A percentile compares a stretch with the other conserved stretches of the same genome.
phyloP scores from a whole-genome alignment of 1,140 invertebrate species.

The Agrilus planipennis region DNA sequence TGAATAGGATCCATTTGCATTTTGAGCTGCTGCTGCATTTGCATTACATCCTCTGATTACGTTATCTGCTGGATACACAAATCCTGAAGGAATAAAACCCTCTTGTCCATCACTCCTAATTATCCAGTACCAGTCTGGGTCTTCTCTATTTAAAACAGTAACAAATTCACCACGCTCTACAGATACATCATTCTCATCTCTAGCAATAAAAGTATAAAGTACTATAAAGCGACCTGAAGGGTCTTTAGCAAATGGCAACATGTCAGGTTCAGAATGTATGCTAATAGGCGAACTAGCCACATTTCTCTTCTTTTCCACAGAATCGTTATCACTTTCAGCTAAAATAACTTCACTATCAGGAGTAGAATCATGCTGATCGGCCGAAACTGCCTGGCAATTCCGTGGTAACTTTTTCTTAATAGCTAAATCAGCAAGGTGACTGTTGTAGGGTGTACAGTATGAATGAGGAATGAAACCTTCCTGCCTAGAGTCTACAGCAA shows the following conservation, averaged over 20 bases:
- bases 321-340: constrained; percentile 31
- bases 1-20: constrained; percentile 25
- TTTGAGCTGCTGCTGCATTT: constrained; percentile 27
- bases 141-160: constrained; percentile 85
- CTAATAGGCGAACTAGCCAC: constrained; percentile 46
- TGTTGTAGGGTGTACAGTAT: constrained; percentile 78
- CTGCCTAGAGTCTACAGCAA: constrained; percentile 72
- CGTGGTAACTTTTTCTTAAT: constrained; percentile 78
- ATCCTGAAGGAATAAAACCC: constrained; percentile 91
- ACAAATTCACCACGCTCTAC: constrained; percentile 91
- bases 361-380: constrained; percentile 25
- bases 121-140: constrained; percentile 94
- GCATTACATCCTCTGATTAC: constrained; percentile 56
- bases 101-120: constrained; percentile 83
- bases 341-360: constrained; percentile 25
- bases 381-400: constrained; percentile 30
- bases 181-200: constrained; percentile 89
- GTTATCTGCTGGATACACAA: constrained; percentile 79
- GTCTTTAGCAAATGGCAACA: constrained; percentile 84
- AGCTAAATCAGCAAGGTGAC: constrained; percentile 61
- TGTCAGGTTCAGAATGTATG: constrained; percentile 52
- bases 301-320: constrained; percentile 39
- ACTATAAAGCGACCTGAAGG: constrained; percentile 83
- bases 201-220: constrained; percentile 81
- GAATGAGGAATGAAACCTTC: constrained; percentile 93